These are phyloP conservation scores for Eristalinus aeneus DNA, from an alignment of 2,888 invertebrate species.

Conservation along the genomic window DNA sequence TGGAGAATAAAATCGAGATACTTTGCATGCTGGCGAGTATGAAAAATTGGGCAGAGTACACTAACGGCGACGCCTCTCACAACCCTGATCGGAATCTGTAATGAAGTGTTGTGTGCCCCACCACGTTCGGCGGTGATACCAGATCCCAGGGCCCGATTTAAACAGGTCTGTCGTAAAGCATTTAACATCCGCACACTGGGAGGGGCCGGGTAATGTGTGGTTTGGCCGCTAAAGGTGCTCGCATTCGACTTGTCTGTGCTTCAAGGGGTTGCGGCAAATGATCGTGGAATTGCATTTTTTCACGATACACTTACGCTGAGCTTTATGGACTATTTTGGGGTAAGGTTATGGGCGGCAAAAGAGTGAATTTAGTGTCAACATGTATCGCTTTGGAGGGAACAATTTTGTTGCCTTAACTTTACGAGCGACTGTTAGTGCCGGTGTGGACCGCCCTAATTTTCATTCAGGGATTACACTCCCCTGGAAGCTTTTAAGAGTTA, in stretches of 20 bases:
- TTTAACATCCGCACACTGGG: conserved; percentile 33
- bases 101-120: conserved; percentile 49
- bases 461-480: background rate
- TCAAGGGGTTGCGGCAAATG: conserved; percentile 16
- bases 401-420: background rate
- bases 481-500: background rate
- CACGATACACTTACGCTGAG: background rate
- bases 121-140: background rate
- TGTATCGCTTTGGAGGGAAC: background rate
- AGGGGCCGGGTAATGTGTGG: conserved; percentile 23
- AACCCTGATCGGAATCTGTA: conserved; percentile 58
- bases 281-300: conserved; percentile 24
- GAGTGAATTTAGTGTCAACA: conserved; percentile 25
- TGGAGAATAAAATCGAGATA: conserved; percentile 43
- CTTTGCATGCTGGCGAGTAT: conserved; percentile 32
- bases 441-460: background rate
- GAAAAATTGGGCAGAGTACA: background rate
- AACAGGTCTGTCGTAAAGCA: conserved; percentile 44
- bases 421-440: background rate
- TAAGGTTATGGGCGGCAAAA: conserved; percentile 7
- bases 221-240: conserved; percentile 6
- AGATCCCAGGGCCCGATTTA: background rate
- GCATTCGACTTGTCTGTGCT: conserved; percentile 3
- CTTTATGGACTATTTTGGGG: conserved; percentile 8
- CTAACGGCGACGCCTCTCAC: conserved; percentile 11